Evolutionary conservation across 2,113 vertebrate species (phyloP).

Genomic region (Numida meleagris): DNA sequence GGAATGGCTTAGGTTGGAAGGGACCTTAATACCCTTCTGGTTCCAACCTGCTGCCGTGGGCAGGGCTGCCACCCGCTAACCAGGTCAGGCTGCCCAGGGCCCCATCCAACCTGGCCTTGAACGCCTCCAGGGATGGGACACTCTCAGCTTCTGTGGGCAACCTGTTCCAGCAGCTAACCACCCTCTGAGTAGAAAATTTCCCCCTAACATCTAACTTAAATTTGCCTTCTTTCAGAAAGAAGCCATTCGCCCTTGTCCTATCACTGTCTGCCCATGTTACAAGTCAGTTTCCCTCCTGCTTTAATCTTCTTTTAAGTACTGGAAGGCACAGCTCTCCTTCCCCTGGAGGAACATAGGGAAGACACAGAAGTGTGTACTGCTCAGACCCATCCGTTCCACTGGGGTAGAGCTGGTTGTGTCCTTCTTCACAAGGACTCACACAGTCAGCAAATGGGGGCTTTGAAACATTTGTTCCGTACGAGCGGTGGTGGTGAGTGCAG

Average conservation of each 20-base stretch:
- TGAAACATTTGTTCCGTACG: accelerated
- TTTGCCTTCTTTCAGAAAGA: not conserved
- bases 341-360: not conserved
- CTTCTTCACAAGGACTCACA: not conserved
- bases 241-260: not conserved
- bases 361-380: not conserved
- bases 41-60: not conserved
- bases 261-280: not conserved
- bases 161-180: not conserved
- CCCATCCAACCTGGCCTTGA: not conserved
- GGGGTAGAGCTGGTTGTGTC: accelerated
- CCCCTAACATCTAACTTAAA: not conserved
- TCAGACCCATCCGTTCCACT: not conserved
- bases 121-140: not conserved
- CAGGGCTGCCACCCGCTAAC: not conserved
- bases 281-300: not conserved
- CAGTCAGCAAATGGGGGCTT: accelerated
- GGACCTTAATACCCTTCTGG: not conserved
- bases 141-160: not conserved
- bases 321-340: not conserved
- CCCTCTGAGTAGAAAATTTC: not conserved
- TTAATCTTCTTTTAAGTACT: not conserved
- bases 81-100: not conserved
- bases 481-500: accelerated
- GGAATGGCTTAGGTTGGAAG: not conserved